Base-by-base conservation (phyloP, 1,140 invertebrate species). In the Bombus soroeensis region DNA sequence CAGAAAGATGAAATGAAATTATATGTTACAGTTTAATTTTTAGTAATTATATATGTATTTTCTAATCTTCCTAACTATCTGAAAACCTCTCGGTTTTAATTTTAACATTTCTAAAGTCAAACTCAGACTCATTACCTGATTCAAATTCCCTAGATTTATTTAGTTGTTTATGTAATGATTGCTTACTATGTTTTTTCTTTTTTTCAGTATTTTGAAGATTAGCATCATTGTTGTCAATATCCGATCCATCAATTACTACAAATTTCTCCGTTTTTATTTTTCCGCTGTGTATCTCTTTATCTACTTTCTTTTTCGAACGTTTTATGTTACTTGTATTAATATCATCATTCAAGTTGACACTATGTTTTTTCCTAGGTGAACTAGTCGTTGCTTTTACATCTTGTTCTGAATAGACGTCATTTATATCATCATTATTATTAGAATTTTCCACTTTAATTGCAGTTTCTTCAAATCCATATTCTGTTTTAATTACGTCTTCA, bases 361-460 rank as follows among this genome's bases (percentile, higher is more conserved):
- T 41, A 53, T 59, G 32, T 25, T 53, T 73, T 12, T 79, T 80
- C 18, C 64, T 80, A 28, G 62, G 28, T 37, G 68, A 59, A 41
- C 15, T 72, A 39, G 2, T 53, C n/a, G 6, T 78, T 28, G 37
- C 37, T 3, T 32, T n/a, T n/a, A 12, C 3, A 72, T 32, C 2
- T 28, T 78, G 18, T 5, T 81, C 32, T 25, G 8, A 41, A 25
- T 6, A 22, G 28, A 43, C 5, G 1, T 71, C 34, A 57, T 15
- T 41, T 32, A 13, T 18, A 6, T 43, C 6, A 18, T 62, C 32
- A 43, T 32, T 8, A 59, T 34, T 22, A 43, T 53, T 28, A 41
- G 25, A 39, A 28, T 62, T 25, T 59, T 83, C 85, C 34, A 9
- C 43, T 66, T 83, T 87, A 39, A 70, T 32, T 77, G 37, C 15